Conservation (phyloP, 2,888 invertebrate genomes). For the Platerodrilus igneus region DNA sequence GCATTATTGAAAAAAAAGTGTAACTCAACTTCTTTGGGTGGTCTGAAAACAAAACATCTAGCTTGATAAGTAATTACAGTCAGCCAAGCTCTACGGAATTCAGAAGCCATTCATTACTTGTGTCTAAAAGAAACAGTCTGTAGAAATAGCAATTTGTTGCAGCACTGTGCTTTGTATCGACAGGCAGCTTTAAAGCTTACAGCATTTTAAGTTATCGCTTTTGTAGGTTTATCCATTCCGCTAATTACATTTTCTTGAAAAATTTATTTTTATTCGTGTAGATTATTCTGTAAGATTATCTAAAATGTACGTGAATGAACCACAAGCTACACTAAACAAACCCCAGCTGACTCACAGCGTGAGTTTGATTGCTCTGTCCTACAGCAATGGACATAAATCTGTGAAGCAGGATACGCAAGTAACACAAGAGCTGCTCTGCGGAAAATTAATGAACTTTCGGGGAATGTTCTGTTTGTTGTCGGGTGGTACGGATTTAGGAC, state of each 20-base stretch:
- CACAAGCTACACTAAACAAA: conserved; percentile 15
- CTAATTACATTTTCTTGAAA: conserved; percentile 10
- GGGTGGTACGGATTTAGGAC: conserved; percentile 28
- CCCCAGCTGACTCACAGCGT: conserved; percentile 19
- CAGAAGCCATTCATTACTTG: too few relatives aligned
- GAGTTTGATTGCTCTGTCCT: conserved; percentile 25
- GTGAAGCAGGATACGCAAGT: conserved; percentile 22
- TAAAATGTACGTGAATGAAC: conserved; percentile 3
- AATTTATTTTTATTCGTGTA: background rate
- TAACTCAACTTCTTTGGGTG: too few relatives aligned
- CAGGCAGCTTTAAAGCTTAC: conserved; percentile 24
- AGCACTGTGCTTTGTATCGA: conserved; percentile 24
- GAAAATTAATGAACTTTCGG: conserved; percentile 30
- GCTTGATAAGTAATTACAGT: too few relatives aligned
- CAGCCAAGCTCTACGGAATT: too few relatives aligned
- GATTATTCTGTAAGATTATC: background rate
- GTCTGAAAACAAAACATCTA: too few relatives aligned
- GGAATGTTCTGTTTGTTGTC: conserved; percentile 32
- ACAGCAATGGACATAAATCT: conserved; percentile 25
- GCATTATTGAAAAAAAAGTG: too few relatives aligned
- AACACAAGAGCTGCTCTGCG: conserved; percentile 26
- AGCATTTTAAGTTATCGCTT: conserved; percentile 28
- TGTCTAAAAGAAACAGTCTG: too few relatives aligned
- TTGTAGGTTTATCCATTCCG: conserved; percentile 12
- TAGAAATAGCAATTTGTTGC: conserved; percentile 13